A percentile compares a stretch with the other conserved stretches of the same genome.
Evolutionary conservation across 37 sponge, comb jelly and placozoan species (phyloP).

Genomic region (Theonella swinhoei): DNA sequence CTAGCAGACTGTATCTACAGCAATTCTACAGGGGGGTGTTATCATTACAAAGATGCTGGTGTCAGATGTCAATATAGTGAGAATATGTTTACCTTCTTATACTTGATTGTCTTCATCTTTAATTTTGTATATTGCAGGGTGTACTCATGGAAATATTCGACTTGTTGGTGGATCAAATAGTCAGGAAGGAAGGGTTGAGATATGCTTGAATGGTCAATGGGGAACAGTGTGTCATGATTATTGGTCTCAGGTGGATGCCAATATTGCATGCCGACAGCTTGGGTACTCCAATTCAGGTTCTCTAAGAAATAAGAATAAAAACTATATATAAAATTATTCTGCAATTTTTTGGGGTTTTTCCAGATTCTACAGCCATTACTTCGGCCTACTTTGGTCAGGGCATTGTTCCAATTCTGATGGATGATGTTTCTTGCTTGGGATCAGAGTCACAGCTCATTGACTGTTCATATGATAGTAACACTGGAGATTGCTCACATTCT

Average conservation of each 20-base stretch:
- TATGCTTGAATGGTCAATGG: constrained; percentile 6
- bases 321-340: too few relatives aligned
- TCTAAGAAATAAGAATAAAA: too few relatives aligned
- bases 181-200: constrained; percentile 17
- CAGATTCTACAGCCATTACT: not conserved
- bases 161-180: constrained; percentile 5
- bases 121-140: not conserved
- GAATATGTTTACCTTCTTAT: not conserved
- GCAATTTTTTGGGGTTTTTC: too few relatives aligned
- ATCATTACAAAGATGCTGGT: constrained; percentile 2
- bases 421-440: not conserved
- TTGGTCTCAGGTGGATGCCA: constrained; percentile 9
- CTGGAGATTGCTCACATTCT: not conserved
- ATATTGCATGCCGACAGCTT: constrained; percentile 14
- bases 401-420: constrained; percentile 14
- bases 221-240: constrained; percentile 27
- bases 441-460: not conserved
- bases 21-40: not conserved
- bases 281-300: too few relatives aligned
- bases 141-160: constrained; percentile 4
- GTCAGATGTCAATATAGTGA: not conserved
- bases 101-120: too few relatives aligned
- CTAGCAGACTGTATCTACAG: not conserved
- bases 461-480: not conserved
- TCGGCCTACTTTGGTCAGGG: not conserved